Evolutionary conservation across 1,140 invertebrate genomes (phyloP).

Genomic region (Papilio xuthus): DNA sequence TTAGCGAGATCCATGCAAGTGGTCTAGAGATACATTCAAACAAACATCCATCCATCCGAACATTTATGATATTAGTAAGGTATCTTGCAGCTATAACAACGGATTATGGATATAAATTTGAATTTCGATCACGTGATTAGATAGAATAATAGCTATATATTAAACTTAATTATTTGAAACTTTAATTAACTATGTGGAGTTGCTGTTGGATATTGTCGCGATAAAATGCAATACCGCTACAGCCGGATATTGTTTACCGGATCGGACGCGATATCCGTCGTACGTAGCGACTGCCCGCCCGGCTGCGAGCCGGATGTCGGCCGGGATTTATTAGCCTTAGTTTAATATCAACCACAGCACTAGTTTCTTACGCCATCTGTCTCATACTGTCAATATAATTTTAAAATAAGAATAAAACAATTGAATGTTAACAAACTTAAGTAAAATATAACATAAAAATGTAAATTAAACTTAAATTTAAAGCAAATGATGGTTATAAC

Average conservation of each 20-base stretch:
- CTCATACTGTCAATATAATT: neutral
- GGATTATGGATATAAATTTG: no score
- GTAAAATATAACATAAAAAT: no score
- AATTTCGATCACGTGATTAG: no score
- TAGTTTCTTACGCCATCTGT: neutral
- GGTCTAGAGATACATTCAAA: no score
- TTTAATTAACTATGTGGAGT: neutral
- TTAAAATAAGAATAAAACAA: no score
- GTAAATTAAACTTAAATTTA: no score
- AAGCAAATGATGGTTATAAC: no score
- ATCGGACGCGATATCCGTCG: conserved; percentile 25
- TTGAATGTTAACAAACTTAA: no score
- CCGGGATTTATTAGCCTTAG: conserved; percentile 23
- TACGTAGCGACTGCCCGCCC: neutral
- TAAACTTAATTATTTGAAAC: neutral
- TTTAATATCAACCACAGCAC: neutral
- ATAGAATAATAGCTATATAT: neutral
- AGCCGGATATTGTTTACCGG: conserved; percentile 29
- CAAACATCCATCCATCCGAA: no score
- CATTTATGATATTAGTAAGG: no score
- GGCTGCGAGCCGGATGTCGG: neutral
- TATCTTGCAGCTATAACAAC: no score
- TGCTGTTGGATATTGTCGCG: neutral
- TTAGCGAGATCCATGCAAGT: no score
- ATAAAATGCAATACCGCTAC: conserved; percentile 19